Conservation (phyloP, 2,888 invertebrate species). For the Sinohyriopsis cumingii region DNA sequence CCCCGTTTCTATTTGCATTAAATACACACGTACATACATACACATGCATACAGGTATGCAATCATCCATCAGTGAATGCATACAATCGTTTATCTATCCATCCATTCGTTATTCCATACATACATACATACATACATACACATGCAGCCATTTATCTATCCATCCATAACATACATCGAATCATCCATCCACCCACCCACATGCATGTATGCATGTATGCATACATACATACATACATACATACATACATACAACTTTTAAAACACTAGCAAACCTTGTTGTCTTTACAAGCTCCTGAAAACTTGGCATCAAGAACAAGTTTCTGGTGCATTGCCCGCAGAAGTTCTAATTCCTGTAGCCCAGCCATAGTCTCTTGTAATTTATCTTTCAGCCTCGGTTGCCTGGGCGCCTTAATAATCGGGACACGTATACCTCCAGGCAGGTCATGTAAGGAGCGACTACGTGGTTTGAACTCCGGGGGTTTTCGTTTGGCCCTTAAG, state of each 20-base stretch:
- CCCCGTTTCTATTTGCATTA: too few relatives aligned
- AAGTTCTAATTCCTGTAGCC: conserved; percentile 32
- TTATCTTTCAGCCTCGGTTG: conserved; percentile 16
- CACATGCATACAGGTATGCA: too few relatives aligned
- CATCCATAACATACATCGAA: too few relatives aligned
- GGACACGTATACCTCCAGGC: conserved; percentile 32
- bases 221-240: too few relatives aligned
- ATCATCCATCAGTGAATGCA: too few relatives aligned
- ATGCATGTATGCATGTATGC: too few relatives aligned
- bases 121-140: too few relatives aligned
- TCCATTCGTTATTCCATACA: too few relatives aligned
- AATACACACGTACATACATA: too few relatives aligned
- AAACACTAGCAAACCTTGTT: neutral
- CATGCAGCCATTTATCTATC: too few relatives aligned
- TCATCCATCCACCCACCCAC: too few relatives aligned
- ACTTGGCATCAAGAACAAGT: conserved; percentile 22
- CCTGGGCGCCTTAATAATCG: conserved; percentile 19
- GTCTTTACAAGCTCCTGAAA: neutral
- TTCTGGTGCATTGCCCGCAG: conserved; percentile 24
- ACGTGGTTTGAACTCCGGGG: conserved; percentile 21
- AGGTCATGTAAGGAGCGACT: conserved; percentile 27
- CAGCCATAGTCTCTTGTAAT: conserved; percentile 20
- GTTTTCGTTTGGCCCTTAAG: neutral
- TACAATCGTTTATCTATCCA: too few relatives aligned
- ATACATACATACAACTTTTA: neutral